These are phyloP conservation scores for Leptosomus discolor DNA, from an alignment of 2,113 vertebrate species.

Conservation along the genomic window DNA sequence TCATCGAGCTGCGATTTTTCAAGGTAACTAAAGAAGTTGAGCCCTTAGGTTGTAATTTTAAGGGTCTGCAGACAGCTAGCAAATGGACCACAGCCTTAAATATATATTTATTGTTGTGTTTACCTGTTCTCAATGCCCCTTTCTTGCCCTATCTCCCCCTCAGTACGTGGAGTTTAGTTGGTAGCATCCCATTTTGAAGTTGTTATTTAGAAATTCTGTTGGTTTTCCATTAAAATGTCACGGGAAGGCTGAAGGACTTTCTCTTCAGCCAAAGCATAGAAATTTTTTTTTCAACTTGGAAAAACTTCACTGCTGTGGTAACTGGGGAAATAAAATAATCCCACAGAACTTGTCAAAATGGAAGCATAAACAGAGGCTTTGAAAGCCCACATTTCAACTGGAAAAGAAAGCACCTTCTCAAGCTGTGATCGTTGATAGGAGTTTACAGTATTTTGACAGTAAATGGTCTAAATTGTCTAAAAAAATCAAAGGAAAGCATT, in stretches of 20 bases:
- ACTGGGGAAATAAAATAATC: slow-evolving; percentile 16
- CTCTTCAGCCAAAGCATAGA: background rate
- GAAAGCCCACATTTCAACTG: background rate
- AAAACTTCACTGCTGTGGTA: background rate
- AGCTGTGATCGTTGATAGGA: background rate
- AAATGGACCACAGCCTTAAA: background rate
- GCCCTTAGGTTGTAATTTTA: background rate
- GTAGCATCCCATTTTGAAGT: background rate
- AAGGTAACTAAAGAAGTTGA: background rate
- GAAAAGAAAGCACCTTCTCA: background rate
- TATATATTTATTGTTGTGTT: background rate
- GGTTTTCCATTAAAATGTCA: background rate
- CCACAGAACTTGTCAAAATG: background rate
- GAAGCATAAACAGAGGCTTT: background rate
- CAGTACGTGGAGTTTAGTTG: background rate
- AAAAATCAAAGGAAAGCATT: background rate
- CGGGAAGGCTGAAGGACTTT: background rate
- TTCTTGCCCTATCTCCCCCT: background rate
- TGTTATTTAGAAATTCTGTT: background rate
- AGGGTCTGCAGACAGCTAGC: background rate
- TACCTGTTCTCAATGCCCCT: background rate
- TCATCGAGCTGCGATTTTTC: background rate
- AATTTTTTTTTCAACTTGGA: background rate
- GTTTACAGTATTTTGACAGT: background rate
- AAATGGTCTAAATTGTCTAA: background rate